Base-by-base conservation (phyloP, 2,797 vertebrate genomes). In the Rhodeus uyekii region DNA sequence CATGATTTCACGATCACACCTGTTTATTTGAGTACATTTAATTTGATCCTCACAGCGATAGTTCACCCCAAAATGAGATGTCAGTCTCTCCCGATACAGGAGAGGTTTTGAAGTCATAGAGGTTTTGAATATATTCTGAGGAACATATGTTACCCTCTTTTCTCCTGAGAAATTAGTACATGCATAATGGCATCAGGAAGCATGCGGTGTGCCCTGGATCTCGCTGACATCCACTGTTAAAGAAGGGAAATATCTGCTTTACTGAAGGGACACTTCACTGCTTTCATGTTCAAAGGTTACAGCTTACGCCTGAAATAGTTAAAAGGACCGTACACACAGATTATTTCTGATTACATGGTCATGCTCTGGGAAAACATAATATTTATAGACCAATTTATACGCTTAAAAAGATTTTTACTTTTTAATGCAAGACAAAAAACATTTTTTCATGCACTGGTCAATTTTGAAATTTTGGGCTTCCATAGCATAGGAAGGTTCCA, bases 281-380 rank as follows among this genome's bases (percentile, higher is more conserved):
- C 42, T n/a, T 48, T 22, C 61, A 36, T 78, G 84, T 78, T 55
- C 53, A 85, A 83, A 83, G 83, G 80, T 86, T 80, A 73, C 42
- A 38, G 71, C 73, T 76, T 46, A 80, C 63, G 39, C n/a, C 65
- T 48, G 58, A 65, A 48, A 78, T 16, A 39, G 50, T 80, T 34
- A 48, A 84, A 72, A 69, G 60, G 68, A 76, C 86, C 81, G 32
- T 27, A 83, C 74, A 48, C 27, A 6, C 8, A 83, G 83, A 61
- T 61, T 19, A 58, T 76, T 71, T 78, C 46, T 85, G 46, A 55
- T 79, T 83, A 81, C 68, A 55, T 71, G 76, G 79, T 61, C 80
- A 39, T 50, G 42, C 58, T 24, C 18, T 82, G 76, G 36, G 63
- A n/a, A 63, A 65, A 50, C 29, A 50, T n/a, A 4, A 50, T 1